A percentile compares a stretch with the other conserved stretches of the same genome.
phyloP scores from a whole-genome alignment of 2,113 vertebrate species.

The Myanophis thanlyinensis region DNA sequence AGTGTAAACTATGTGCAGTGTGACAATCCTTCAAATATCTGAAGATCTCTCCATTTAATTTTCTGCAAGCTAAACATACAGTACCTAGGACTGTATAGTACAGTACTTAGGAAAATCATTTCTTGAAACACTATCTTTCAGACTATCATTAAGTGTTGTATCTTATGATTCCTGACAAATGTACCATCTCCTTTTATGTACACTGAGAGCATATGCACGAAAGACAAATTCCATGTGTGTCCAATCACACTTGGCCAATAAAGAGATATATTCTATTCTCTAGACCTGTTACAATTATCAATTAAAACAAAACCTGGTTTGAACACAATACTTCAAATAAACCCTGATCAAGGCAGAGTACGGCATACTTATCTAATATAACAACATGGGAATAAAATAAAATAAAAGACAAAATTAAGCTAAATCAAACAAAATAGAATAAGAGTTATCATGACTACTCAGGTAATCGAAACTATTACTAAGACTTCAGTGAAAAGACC shows the following conservation, averaged over 20 bases:
- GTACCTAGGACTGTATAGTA: background rate
- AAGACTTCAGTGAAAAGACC: background rate
- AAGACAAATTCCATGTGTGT: too few species aligned
- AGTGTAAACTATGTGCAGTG: background rate
- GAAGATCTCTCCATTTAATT: background rate
- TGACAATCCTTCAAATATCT: background rate
- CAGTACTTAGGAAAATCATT: background rate
- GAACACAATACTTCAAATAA: background rate
- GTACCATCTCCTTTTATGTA: too few species aligned
- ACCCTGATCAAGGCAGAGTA: background rate
- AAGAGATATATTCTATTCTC: too few species aligned
- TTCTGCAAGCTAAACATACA: background rate
- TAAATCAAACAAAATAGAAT: background rate
- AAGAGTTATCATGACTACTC: background rate
- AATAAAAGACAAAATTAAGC: background rate
- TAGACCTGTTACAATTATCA: background rate
- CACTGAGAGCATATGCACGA: too few species aligned
- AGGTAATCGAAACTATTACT: background rate
- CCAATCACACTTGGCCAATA: too few species aligned
- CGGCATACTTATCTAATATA: background rate
- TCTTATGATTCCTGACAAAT: too few species aligned
- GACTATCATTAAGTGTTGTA: too few species aligned
- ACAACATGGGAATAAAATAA: background rate
- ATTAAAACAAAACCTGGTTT: background rate
- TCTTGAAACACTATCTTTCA: background rate